Base-by-base conservation (phyloP, 2,113 vertebrate genomes). In the Etheostoma spectabile region DNA sequence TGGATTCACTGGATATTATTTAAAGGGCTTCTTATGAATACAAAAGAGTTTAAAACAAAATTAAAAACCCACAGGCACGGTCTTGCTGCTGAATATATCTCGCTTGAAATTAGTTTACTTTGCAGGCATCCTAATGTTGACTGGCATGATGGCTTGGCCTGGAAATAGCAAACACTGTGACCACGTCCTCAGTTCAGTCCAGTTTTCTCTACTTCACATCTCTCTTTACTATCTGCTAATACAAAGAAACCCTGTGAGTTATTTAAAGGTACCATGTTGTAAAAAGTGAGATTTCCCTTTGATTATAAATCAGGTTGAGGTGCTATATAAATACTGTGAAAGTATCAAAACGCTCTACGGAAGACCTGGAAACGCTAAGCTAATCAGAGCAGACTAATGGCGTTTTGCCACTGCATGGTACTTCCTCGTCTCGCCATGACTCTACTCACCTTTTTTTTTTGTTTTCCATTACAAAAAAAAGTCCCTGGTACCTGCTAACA, bases 151-250 rank as follows among this genome's bases (percentile, higher is more conserved):
- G 52, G 55, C 73, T 60, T 16, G 65, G 61, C 62, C 62, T 83
- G 59, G 46, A 90, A 89, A 77, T 79, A 69, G 63, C 24, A 83
- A 77, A 46, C 30, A n/a, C 52, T 65, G 27, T 57, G 45, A 77
- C 27, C 42, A 22, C 38, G 57, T 8, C 59, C 19, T 61, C 21
- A 33, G 24, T 63, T 77, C 45, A 52, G 45, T 60, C 22, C 7
- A 14, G 5, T 63, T 77, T 84, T 12, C 45, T 75, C 42, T n/a
- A 22, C 15, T 15, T 65, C 24, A 62, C 21, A 48, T 38, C 35
- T 59, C 14, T 68, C 42, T 35, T 35, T 14, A 57, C 33, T 53
- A 2, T 72, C 27, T 68, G 15, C n/a, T n/a, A 30, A 38, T 64
- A 10, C 22, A 66, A 13, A 74, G 5, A 48, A 77, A 51, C 12